Evolutionary conservation across 1,140 invertebrate genomes (phyloP), one percentile per base, ranked within the genome.

Genomic region (Phymastichus coffea): DNA sequence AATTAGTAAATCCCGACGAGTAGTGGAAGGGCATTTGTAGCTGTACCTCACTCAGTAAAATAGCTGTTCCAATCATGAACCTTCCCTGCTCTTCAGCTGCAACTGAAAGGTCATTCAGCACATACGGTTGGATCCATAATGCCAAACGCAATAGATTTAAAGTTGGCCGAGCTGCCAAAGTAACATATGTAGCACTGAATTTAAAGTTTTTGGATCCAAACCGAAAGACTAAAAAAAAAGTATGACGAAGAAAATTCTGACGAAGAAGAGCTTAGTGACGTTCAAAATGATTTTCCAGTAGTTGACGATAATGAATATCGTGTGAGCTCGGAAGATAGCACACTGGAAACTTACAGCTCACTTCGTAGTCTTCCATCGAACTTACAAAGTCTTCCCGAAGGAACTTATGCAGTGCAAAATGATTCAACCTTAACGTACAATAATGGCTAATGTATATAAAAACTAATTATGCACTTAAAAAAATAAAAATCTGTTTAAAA

Each of bases 131-230:
- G 66, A 65, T 68, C 47, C 64, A 66, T 47, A 44, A 10, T 49
- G 7, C 58, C 9, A 65, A 65, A 44, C 55, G 66, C 58, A 65
- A 67, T 44, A 47, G 63, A 0, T 40, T 65, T 10, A 14, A 37
- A 10, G 57, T 48, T 49, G 35, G 2, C 0, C 53, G 61, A 63
- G 66, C 63, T 15, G 35, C 46, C 28, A 65, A 61, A 55, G 48
- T 65, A 1, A 61, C 54, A n/a, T 67, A 65, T 17, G 38, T 67
- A 33, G 37, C 65, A 3, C 59, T 62, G 61, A 67, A 67, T 52
- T 52, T 61, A 14, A 22, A 58, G 30, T 30, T 60, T n/a, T 52
- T 60, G n/a, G 33, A 60, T 26, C 37, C 47, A 4, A 19, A 51
- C n/a, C n/a, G n/a, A 35, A 38, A 57, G 20, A 41, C 48, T 22